Conservation (phyloP, 2,797 vertebrate species). For the Lemur catta region DNA sequence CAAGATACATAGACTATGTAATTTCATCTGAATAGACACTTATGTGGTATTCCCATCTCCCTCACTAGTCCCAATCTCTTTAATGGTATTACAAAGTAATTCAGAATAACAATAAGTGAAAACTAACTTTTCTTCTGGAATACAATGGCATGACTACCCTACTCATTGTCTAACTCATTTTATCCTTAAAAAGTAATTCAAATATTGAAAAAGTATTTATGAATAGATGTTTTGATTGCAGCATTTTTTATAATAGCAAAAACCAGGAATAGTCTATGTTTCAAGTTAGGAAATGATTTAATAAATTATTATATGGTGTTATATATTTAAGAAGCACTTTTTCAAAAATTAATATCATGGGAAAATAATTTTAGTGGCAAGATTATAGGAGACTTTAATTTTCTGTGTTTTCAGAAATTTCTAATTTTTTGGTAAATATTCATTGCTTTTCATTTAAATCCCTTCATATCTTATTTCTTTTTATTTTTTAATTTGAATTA, state of each 20-base stretch:
- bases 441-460: slow-evolving; percentile 23
- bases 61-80: not conserved
- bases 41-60: not conserved
- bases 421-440: not conserved
- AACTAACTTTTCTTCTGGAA: not conserved
- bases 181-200: not conserved
- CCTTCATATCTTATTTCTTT: not conserved
- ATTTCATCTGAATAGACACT: not conserved
- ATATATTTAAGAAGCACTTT: not conserved
- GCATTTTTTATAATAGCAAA: not conserved
- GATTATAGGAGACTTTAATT: not conserved
- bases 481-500: not conserved
- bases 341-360: not conserved
- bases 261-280: not conserved
- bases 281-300: not conserved
- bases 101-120: not conserved
- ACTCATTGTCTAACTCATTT: not conserved
- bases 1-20: not conserved
- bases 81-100: not conserved
- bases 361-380: not conserved
- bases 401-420: not conserved
- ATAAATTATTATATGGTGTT: not conserved
- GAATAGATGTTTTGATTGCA: not conserved
- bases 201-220: not conserved
- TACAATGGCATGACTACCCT: not conserved